These are phyloP conservation scores for Mustela nigripes DNA, from an alignment of 2,113 vertebrate genomes.

Conservation along the genomic window DNA sequence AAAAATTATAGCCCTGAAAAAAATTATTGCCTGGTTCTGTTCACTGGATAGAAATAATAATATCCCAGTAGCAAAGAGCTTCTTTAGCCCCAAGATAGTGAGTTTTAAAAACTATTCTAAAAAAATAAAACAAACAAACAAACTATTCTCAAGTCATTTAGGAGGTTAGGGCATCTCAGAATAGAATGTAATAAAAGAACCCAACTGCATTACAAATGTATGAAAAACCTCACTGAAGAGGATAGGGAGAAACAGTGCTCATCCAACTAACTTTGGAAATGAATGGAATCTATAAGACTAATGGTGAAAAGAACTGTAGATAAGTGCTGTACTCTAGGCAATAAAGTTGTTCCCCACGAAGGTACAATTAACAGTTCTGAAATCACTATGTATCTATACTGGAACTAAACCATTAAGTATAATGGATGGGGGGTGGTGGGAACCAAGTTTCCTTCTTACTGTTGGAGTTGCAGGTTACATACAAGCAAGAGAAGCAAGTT, in stretches of 20 bases:
- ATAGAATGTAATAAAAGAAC: neutral
- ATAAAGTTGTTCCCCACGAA: neutral
- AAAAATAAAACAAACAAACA: no score
- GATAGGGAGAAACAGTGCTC: neutral
- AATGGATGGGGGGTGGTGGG: neutral
- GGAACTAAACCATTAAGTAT: neutral
- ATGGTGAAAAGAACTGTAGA: neutral
- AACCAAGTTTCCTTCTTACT: conserved; percentile 2
- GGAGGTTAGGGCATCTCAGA: neutral
- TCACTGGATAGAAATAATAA: conserved; percentile 22
- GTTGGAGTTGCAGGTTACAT: neutral
- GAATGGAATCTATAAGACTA: neutral
- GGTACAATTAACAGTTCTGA: neutral
- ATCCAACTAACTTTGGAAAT: conserved; percentile 8
- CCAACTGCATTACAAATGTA: neutral
- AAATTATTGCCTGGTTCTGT: neutral
- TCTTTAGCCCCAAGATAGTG: neutral
- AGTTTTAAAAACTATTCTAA: neutral
- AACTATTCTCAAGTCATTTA: neutral
- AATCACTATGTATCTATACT: neutral
- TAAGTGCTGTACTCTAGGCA: neutral
- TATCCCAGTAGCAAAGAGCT: neutral
- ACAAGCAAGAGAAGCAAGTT: neutral
- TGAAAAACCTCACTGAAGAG: neutral
- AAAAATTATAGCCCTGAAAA: neutral